A percentile compares a stretch with the other conserved stretches of the same genome.
Evolutionary conservation across 2,888 invertebrate species (phyloP).

Genomic region (Mythimna loreyi): DNA sequence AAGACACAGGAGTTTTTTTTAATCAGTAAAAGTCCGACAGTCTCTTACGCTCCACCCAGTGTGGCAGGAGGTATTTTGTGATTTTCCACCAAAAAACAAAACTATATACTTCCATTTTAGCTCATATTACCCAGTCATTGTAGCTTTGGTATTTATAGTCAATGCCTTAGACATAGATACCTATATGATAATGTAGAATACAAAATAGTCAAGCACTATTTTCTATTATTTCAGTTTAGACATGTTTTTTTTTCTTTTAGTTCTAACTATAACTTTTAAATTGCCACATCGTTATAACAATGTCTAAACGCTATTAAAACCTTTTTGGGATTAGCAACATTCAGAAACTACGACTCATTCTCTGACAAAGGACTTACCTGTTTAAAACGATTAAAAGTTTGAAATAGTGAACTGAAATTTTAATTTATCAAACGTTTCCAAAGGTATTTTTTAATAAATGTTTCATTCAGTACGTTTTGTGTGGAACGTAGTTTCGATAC

Average conservation of each 20-base stretch:
- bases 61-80: no score
- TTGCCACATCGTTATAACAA: neutral
- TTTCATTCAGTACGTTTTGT: slow-evolving; percentile 1
- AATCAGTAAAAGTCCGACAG: no score
- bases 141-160: no score
- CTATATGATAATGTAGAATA: no score
- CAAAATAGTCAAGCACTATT: no score
- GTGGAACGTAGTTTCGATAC: neutral
- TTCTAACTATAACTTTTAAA: neutral
- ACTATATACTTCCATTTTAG: no score
- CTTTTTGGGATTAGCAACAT: slow-evolving; percentile 15
- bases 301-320: slow-evolving; percentile 17
- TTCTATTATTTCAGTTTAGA: no score
- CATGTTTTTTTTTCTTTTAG: neutral
- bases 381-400: slow-evolving; percentile 25
- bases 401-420: slow-evolving; percentile 24
- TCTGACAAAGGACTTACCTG: slow-evolving; percentile 10
- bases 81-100: no score
- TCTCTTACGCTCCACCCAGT: no score
- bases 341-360: slow-evolving; percentile 18
- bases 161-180: no score
- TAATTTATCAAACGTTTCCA: slow-evolving; percentile 4
- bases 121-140: no score
- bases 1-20: no score
- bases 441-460: slow-evolving; percentile 2